phyloP scores from a whole-genome alignment of 35 echinoderm and acorn worm genomes.

The Acanthaster planci region DNA sequence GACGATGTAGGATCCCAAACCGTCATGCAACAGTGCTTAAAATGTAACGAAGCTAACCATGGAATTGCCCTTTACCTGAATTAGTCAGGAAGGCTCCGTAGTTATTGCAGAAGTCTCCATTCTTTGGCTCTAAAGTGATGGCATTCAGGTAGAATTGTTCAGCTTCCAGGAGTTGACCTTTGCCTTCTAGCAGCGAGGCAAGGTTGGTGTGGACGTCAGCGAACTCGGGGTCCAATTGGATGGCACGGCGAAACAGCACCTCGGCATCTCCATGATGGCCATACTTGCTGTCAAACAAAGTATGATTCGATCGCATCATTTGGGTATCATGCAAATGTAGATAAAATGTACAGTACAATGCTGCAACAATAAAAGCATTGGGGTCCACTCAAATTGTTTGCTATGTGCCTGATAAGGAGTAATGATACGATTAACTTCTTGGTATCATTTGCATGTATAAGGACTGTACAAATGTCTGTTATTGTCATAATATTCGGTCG shows the following conservation, averaged over 20 bases:
- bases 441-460: no score
- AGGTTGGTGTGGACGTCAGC: slow-evolving; percentile 42
- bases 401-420: neutral
- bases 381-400: neutral
- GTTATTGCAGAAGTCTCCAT: slow-evolving; percentile 49
- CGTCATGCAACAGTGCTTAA: no score
- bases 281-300: neutral
- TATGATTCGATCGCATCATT: neutral
- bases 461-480: no score
- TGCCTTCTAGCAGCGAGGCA: slow-evolving; percentile 31
- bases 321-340: neutral
- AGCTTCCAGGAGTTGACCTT: slow-evolving; percentile 37
- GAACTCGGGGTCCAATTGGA: slow-evolving; percentile 36
- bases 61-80: neutral
- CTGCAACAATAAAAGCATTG: neutral
- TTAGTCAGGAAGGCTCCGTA: slow-evolving; percentile 49
- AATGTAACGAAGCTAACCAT: no score
- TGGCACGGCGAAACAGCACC: slow-evolving; percentile 5
- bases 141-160: slow-evolving; percentile 41
- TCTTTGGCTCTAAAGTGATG: neutral
- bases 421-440: neutral
- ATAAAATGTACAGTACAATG: neutral
- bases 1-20: no score
- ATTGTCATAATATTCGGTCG: no score
- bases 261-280: slow-evolving; percentile 3